Evolutionary conservation across 2,888 invertebrate genomes (phyloP), one percentile per base, ranked within the genome.

Genomic region (Acronicta psi): DNA sequence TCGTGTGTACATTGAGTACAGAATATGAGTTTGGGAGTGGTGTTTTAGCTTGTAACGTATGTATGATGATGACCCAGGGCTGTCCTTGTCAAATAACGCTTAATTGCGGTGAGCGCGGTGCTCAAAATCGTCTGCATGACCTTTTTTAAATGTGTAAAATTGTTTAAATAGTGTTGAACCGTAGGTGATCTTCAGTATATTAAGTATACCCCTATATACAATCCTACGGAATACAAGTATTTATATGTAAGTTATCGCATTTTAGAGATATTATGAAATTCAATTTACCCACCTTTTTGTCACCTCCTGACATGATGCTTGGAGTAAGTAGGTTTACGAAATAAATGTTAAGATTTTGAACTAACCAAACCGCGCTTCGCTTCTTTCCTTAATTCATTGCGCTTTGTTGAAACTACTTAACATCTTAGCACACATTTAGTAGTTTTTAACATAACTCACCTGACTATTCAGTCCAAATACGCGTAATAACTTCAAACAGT

Each of bases 401-500:
- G 23, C 31, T 25, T 25, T 25, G 25, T 25, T 2, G 25, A 25
- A 25, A 7, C 10, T 25, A 2, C 25, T 25, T 25, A 25, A 25
- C 3, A 31, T 11, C 2, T 2, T 29, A 7, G 10, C 29, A 10
- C 29, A 7, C 3, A 37, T 44, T 9, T 16, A 29, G n/a, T n/a
- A 36, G n/a, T 17, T 38, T 37, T 9, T n/a, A 53, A 40, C 42
- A 29, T 36, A 61, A 43, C 44, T 41, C 1, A 23, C 44, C 23
- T 54, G 36, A 68, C 40, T 59, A 41, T 52, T 60, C 60, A 59
- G 67, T 81, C 76, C 85, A 89, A 88, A 87, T 82, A 87, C 75
- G 90, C 90, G 91, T 90, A 85, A 91, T 85, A 87, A 91, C 89
- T 92, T 93, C 93, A 93, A 93, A 93, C 90, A 90, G 87, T 86